phyloP scores from a whole-genome alignment of 2,888 invertebrate genomes.

The Caradrina clavipalpis region DNA sequence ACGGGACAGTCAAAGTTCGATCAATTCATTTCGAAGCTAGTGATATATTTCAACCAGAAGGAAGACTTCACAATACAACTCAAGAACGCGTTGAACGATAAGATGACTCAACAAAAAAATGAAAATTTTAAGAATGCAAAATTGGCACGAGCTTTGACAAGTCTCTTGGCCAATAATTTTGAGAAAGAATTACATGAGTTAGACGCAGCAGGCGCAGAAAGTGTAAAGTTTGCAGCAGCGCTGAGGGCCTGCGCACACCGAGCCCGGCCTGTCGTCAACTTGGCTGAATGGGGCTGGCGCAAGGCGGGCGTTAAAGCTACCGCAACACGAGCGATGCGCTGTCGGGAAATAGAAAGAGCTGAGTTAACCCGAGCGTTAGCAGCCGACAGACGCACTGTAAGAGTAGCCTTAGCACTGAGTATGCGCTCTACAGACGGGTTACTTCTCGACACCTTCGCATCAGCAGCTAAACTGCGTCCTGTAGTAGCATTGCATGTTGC shows the following conservation, averaged over 20 bases:
- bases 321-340: slow-evolving; percentile 71
- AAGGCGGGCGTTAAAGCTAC: slow-evolving; percentile 75
- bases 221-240: slow-evolving; percentile 62
- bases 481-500: slow-evolving; percentile 70
- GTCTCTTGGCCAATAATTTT: slow-evolving; percentile 35
- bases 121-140: background rate
- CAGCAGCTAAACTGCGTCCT: slow-evolving; percentile 37
- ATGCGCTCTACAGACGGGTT: slow-evolving; percentile 26
- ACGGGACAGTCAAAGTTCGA: slow-evolving; percentile 58
- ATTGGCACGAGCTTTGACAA: slow-evolving; percentile 10
- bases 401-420: slow-evolving; percentile 69
- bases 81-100: background rate
- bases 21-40: slow-evolving; percentile 71
- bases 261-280: slow-evolving; percentile 68
- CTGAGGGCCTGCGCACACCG: slow-evolving; percentile 74
- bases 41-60: slow-evolving; percentile 75
- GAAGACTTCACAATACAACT: slow-evolving; percentile 69
- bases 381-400: slow-evolving; percentile 68
- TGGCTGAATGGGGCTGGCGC: slow-evolving; percentile 71
- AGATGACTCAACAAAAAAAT: background rate
- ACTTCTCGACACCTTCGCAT: slow-evolving; percentile 33
- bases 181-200: slow-evolving; percentile 49
- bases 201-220: slow-evolving; percentile 41
- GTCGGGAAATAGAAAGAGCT: slow-evolving; percentile 63
- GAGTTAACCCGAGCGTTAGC: slow-evolving; percentile 64